Conservation (phyloP, 2,888 invertebrate species). For the Monochamus alternatus region DNA sequence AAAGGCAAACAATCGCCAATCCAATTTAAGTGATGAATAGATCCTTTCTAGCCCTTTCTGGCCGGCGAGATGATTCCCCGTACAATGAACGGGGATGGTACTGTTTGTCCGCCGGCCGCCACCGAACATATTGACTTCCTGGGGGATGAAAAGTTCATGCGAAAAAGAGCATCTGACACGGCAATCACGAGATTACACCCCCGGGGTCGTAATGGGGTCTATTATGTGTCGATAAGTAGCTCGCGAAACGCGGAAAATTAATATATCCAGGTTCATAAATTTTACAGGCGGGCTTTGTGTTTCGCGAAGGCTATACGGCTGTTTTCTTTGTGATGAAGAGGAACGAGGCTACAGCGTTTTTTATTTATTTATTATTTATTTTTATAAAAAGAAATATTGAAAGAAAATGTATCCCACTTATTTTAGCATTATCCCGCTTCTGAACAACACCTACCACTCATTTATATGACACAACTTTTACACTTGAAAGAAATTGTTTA, state of each 20-base stretch:
- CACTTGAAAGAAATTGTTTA: too few relatives aligned
- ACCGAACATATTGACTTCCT: constrained; percentile 59
- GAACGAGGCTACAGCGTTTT: not conserved
- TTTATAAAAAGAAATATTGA: too few relatives aligned
- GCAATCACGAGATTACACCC: constrained; percentile 48
- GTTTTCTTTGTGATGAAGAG: not conserved
- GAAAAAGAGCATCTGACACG: constrained; percentile 62
- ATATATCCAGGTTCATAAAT: constrained; percentile 17
- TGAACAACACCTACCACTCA: too few relatives aligned
- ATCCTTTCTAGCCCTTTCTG: constrained; percentile 49
- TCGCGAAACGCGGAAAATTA: constrained; percentile 38
- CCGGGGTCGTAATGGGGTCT: constrained; percentile 41
- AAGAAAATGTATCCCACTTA: too few relatives aligned
- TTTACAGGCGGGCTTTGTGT: not conserved
- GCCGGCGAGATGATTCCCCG: constrained; percentile 51
- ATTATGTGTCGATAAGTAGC: constrained; percentile 45
- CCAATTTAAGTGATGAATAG: constrained; percentile 58
- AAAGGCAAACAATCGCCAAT: constrained; percentile 44
- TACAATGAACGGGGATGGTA: constrained; percentile 57
- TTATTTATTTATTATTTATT: not conserved
- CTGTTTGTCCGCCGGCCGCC: constrained; percentile 55
- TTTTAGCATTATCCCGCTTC: too few relatives aligned
- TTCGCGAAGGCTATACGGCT: not conserved
- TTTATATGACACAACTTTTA: too few relatives aligned
- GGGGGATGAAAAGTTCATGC: constrained; percentile 58